Base-by-base conservation (phyloP, 2,797 vertebrate species). In the Tauraco hartlaubi region DNA sequence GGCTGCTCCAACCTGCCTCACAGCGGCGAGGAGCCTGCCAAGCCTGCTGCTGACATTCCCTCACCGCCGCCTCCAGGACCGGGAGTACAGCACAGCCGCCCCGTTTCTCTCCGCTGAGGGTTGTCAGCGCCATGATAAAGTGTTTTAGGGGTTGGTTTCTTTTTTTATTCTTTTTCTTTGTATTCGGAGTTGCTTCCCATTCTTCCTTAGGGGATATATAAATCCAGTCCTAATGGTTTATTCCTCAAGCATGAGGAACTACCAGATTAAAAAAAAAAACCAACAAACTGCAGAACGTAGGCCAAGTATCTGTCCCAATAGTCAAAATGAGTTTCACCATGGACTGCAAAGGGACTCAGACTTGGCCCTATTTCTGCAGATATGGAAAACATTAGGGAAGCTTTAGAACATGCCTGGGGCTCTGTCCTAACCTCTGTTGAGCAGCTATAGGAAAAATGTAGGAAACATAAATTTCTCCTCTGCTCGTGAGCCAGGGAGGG, bases 301-400 rank as follows among this genome's bases (percentile, higher is more conserved):
- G 92, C 96, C 96, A 96, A 95, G 28, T 94, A 85, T 93, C 61
- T 87, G 74, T 96, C 92, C 92, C 67, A 80, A 64, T 15, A 92
- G 56, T 85, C 67, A 68, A 71, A 94, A 39, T 74, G 77, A 96
- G 71, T 92, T 94, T 95, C 83, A 69, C 74, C 80, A 82, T 12
- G 35, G 44, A 61, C 80, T 93, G 74, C 44, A 71, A 55, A 93
- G 88, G 77, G 90, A 95, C 52, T 75, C 3, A 4, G 63, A 64
- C 77, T 96, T 95, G 93, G 94, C 88, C 49, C 25, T 68, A 4
- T 80, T 94, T 95, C 90, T 91, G 56, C 71, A 96, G 96, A 95
- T 93, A 90, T 87, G 93, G 96, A 97, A 97, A 94, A 92, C 77
- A 95, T 97, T 96, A 95, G 74, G 62, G 80, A 83, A 76, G 84